phyloP scores from a whole-genome alignment of 2,113 vertebrate species.

The Oxygymnocypris stewartii region DNA sequence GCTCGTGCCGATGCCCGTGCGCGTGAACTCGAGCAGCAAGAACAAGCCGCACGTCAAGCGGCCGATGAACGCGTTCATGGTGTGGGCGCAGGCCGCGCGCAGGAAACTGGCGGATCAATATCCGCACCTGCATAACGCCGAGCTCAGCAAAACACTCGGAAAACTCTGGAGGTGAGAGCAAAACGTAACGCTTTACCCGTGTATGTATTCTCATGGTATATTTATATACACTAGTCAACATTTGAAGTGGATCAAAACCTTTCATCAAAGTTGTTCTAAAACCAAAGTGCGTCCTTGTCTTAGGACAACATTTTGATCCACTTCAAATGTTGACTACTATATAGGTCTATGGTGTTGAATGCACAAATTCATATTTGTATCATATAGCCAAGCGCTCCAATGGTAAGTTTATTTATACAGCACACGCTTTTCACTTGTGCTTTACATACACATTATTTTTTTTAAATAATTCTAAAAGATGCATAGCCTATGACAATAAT shows the following conservation, averaged over 20 bases:
- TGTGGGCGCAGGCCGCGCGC: conserved; percentile 96
- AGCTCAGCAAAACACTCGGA: conserved; percentile 98
- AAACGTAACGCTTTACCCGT: background rate
- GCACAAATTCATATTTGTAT: background rate
- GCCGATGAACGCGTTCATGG: conserved; percentile 96
- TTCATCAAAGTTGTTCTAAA: too few species aligned
- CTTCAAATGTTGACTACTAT: too few species aligned
- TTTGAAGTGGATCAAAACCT: too few species aligned
- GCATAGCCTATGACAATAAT: background rate
- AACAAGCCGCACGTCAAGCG: conserved; percentile 93
- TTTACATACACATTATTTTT: background rate
- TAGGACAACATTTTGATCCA: too few species aligned
- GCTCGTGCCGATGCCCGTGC: conserved; percentile 96
- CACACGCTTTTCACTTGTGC: background rate
- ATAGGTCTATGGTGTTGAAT: background rate
- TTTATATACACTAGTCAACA: too few species aligned
- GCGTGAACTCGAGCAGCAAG: conserved; percentile 91
- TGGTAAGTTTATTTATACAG: background rate
- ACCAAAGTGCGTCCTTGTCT: too few species aligned
- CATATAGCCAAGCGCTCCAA: background rate
- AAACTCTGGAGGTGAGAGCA: conserved; percentile 92
- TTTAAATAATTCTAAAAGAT: background rate
- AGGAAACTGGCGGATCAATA: conserved; percentile 96
- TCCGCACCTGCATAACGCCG: conserved; percentile 95
- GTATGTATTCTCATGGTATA: too few species aligned